Evolutionary conservation across 2,797 vertebrate genomes (phyloP).

Genomic region (Picus viridis): DNA sequence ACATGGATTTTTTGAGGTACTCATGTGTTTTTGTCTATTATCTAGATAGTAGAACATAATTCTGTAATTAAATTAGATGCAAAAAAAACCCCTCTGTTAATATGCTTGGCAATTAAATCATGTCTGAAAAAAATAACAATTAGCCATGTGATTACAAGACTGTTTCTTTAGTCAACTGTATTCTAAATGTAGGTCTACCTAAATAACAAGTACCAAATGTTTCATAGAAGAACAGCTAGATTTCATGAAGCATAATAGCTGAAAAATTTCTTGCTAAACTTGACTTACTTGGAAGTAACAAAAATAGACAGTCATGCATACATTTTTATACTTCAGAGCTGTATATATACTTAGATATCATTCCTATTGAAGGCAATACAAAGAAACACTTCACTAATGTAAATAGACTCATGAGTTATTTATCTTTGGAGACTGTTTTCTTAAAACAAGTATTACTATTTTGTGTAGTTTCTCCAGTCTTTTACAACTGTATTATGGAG

Average conservation of each 20-base stretch:
- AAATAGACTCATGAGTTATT: neutral
- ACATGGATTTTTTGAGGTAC: neutral
- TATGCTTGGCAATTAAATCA: conserved; percentile 27
- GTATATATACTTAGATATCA: neutral
- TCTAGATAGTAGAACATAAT: neutral
- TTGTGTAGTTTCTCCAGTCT: conserved; percentile 18
- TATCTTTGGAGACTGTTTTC: conserved; percentile 13
- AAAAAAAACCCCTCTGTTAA: neutral
- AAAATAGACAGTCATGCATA: neutral
- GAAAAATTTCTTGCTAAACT: conserved; percentile 36
- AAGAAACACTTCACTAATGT: conserved; percentile 2
- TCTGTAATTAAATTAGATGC: neutral
- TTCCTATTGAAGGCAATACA: neutral
- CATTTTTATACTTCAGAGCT: neutral
- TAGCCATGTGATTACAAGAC: neutral
- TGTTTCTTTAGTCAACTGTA: neutral
- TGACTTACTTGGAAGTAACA: conserved; percentile 26
- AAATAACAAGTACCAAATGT: conserved; percentile 11
- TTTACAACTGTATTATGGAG: neutral
- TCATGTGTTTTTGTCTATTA: neutral
- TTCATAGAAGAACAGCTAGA: conserved; percentile 10
- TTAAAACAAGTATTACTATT: neutral
- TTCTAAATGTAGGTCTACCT: neutral
- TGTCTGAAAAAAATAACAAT: neutral
- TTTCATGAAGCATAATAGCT: conserved; percentile 15